A percentile compares a stretch with the other conserved stretches of the same genome.
phyloP scores from a whole-genome alignment of 2,113 vertebrate species.

The Pelusios castaneus region DNA sequence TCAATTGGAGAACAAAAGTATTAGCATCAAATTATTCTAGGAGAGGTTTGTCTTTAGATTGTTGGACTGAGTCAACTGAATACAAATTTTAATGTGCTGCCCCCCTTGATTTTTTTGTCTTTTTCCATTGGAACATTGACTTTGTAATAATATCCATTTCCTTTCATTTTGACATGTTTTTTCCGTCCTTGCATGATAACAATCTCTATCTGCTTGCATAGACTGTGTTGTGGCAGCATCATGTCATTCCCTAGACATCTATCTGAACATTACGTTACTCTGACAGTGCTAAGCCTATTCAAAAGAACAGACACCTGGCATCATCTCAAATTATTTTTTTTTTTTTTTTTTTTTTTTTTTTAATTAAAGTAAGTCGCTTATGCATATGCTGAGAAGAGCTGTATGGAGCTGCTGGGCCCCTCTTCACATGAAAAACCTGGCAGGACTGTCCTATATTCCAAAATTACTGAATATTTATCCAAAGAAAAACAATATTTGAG shows the following conservation, averaged over 20 bases:
- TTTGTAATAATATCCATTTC: neutral
- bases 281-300: neutral
- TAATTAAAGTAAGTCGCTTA: neutral
- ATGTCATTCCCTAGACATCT: neutral
- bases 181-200: neutral
- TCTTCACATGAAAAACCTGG: neutral
- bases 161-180: neutral
- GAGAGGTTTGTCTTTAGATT: neutral
- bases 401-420: neutral
- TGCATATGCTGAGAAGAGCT: neutral
- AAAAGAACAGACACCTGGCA: neutral
- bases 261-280: neutral
- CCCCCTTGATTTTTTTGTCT: neutral
- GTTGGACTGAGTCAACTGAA: neutral
- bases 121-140: neutral
- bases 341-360: neutral
- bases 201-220: neutral
- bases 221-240: neutral
- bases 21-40: neutral
- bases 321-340: neutral
- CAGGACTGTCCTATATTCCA: neutral
- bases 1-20: neutral
- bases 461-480: neutral
- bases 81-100: neutral
- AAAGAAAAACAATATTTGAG: neutral